Evolutionary conservation across 2,797 vertebrate species (phyloP).

Genomic region (Melanotaenia boesemani): DNA sequence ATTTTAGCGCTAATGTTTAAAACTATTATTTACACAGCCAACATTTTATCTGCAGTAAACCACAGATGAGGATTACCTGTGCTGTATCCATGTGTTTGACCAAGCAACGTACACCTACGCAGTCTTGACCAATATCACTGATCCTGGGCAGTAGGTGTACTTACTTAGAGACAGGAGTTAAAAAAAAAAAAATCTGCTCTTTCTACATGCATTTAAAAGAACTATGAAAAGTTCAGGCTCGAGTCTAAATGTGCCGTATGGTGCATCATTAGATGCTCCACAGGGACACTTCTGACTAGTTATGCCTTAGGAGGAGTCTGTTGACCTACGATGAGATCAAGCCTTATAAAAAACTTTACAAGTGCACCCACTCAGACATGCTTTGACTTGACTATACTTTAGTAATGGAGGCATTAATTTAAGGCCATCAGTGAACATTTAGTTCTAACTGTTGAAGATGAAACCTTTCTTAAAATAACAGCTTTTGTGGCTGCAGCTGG

Average conservation of each 20-base stretch:
- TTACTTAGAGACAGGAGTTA: not conserved
- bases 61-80: not conserved
- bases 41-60: not conserved
- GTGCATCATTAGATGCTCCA: constrained; percentile 68
- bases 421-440: constrained; percentile 24
- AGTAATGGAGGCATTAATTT: constrained; percentile 40
- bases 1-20: not conserved
- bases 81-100: not conserved
- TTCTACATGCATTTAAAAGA: not conserved
- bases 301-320: constrained; percentile 50
- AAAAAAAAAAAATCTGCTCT: not conserved
- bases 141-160: not conserved
- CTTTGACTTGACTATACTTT: constrained; percentile 26
- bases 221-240: not conserved
- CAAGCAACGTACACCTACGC: not conserved
- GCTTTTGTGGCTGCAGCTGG: constrained; percentile 47
- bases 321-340: constrained; percentile 67
- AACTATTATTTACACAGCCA: not conserved
- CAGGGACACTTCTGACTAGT: constrained; percentile 67
- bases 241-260: constrained; percentile 3
- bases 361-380: constrained; percentile 13
- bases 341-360: constrained; percentile 67
- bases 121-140: not conserved
- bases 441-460: constrained; percentile 34
- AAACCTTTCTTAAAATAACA: constrained; percentile 46